Conservation (phyloP, 2,113 vertebrate species). For the Xenotilapia longispinis region DNA sequence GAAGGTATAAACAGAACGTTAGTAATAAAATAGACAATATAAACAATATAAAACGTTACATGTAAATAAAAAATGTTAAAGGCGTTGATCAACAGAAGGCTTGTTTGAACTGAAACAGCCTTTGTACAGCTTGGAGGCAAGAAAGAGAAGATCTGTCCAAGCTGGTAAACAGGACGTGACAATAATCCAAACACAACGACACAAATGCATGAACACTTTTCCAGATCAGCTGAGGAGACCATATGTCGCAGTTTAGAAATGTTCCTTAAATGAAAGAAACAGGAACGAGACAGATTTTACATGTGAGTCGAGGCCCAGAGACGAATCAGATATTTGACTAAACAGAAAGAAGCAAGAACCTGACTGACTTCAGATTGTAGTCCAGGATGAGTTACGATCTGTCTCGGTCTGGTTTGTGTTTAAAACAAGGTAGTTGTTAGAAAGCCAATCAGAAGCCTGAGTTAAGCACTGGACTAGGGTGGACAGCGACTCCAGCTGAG, state of each 20-base stretch:
- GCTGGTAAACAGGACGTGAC: not conserved
- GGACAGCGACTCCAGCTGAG: not conserved
- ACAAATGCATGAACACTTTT: not conserved
- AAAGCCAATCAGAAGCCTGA: not conserved
- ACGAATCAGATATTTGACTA: not conserved
- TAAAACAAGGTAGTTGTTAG: not conserved
- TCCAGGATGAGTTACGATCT: not conserved
- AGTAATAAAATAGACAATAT: not conserved
- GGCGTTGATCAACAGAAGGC: not conserved
- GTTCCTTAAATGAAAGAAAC: not conserved
- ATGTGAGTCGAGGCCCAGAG: accelerated
- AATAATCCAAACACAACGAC: not conserved
- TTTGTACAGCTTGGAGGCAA: not conserved
- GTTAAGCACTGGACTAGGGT: not conserved
- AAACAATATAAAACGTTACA: not conserved
- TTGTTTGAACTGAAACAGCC: not conserved
- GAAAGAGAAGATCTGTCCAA: not conserved
- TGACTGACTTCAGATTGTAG: not conserved
- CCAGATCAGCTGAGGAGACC: not conserved
- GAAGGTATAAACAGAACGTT: not conserved
- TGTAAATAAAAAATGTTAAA: not conserved
- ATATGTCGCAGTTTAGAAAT: not conserved
- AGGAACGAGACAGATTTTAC: not conserved
- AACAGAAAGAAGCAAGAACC: not conserved
- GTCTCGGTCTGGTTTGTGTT: not conserved